These are phyloP conservation scores for Eretmochelys imbricata DNA, from an alignment of 2,113 vertebrate genomes.

Conservation along the genomic window DNA sequence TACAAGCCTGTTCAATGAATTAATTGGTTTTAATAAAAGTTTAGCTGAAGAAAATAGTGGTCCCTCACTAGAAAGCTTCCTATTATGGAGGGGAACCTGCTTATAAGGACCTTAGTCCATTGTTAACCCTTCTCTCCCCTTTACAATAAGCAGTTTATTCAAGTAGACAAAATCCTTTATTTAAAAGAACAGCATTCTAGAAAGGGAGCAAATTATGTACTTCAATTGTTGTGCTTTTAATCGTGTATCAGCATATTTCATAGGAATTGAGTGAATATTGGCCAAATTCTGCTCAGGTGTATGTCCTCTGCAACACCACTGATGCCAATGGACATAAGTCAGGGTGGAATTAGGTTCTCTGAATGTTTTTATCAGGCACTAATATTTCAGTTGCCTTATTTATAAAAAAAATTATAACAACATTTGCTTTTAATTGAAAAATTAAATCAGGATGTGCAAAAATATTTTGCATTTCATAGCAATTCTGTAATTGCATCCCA, in stretches of 20 bases:
- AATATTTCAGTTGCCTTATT: neutral
- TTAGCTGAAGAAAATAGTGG: slow-evolving; percentile 64
- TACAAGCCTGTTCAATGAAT: slow-evolving; percentile 76
- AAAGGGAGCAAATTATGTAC: neutral
- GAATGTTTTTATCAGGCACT: neutral
- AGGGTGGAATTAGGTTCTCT: neutral
- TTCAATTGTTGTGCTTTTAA: neutral
- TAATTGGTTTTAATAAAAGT: slow-evolving; percentile 81
- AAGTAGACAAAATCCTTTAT: slow-evolving; percentile 39
- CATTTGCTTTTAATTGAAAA: neutral
- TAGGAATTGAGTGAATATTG: neutral
- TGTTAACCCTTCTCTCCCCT: slow-evolving; percentile 50
- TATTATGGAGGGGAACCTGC: slow-evolving; percentile 49
- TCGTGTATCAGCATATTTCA: neutral
- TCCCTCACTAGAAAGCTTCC: slow-evolving; percentile 53
- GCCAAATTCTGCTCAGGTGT: neutral
- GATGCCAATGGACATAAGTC: neutral
- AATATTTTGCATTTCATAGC: neutral
- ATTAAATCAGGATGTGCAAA: neutral
- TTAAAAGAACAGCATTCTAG: neutral
- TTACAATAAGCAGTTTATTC: slow-evolving; percentile 42
- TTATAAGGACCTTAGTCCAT: slow-evolving; percentile 36
- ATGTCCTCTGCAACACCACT: neutral
- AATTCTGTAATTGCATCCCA: neutral
- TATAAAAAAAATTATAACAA: neutral